Percentiles rank a stretch among this genome's conserved stretches.
Conservation (phyloP, 2,113 vertebrate genomes). For the Elaphurus davidianus region DNA sequence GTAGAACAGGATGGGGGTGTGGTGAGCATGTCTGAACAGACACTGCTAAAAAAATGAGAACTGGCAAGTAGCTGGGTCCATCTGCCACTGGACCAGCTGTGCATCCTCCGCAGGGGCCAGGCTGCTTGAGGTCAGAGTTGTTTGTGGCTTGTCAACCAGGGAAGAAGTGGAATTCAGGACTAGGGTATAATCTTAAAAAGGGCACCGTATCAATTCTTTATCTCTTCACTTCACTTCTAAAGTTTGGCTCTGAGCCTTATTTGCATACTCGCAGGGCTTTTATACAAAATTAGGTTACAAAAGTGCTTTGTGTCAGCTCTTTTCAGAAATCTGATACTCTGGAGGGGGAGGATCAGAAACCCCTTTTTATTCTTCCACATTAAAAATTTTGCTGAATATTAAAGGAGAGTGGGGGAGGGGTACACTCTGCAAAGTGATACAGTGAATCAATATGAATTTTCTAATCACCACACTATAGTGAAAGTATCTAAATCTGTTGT, state of each 20-base stretch:
- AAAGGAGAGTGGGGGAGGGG: neutral
- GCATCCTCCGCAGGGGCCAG: neutral
- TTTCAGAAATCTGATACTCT: constrained; percentile 51
- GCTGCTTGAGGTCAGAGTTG: neutral
- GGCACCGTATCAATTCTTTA: neutral
- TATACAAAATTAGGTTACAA: constrained; percentile 42
- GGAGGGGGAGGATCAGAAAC: constrained; percentile 41
- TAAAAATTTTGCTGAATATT: constrained; percentile 56
- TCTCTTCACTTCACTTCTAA: neutral
- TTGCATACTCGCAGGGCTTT: constrained; percentile 52
- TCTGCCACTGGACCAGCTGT: neutral
- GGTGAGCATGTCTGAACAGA: constrained; percentile 6
- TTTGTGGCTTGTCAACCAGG: neutral
- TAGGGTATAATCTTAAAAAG: neutral
- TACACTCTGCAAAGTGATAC: constrained; percentile 2
- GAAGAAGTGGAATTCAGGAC: neutral
- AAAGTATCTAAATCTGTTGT: neutral
- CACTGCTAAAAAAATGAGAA: neutral
- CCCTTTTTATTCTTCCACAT: constrained; percentile 44
- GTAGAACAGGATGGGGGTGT: constrained; percentile 55
- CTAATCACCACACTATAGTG: neutral
- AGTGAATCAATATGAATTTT: neutral
- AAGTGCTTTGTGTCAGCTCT: constrained; percentile 62
- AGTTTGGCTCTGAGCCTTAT: constrained; percentile 22
- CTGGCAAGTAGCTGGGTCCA: neutral